A percentile compares a stretch with the other conserved stretches of the same genome.
Evolutionary conservation across 2,797 vertebrate genomes (phyloP).

Genomic region (Sebastes trivittatus): DNA sequence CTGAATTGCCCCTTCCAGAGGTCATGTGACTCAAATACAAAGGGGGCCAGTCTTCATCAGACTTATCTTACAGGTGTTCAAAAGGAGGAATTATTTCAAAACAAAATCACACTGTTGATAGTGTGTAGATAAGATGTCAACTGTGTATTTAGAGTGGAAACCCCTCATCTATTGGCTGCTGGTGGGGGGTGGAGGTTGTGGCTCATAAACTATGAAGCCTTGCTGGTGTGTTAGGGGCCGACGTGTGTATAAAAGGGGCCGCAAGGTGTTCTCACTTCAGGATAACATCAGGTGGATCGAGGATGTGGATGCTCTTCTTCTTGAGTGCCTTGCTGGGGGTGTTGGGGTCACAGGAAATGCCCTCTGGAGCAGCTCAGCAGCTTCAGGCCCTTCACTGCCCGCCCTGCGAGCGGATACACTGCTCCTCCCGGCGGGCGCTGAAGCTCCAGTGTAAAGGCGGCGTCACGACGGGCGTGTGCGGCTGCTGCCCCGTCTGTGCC

Average conservation of each 20-base stretch:
- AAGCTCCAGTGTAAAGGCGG: constrained; percentile 78
- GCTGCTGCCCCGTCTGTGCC: constrained; percentile 81
- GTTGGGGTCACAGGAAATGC: constrained; percentile 22
- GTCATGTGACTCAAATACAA: constrained; percentile 77
- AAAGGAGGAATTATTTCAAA: constrained; percentile 69
- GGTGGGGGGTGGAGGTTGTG: constrained; percentile 63
- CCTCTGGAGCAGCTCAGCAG: constrained; percentile 21
- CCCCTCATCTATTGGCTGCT: constrained; percentile 76
- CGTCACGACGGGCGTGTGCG: constrained; percentile 77
- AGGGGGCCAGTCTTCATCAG: constrained; percentile 71
- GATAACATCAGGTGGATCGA: not conserved
- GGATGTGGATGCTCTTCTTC: constrained; percentile 58
- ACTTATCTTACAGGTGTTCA: constrained; percentile 69
- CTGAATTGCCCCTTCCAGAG: constrained; percentile 67
- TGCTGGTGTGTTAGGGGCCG: not conserved
- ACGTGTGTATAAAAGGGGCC: constrained; percentile 61
- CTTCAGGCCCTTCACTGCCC: constrained; percentile 79
- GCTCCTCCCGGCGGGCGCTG: constrained; percentile 67
- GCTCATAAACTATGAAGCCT: constrained; percentile 54
- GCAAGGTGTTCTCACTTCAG: constrained; percentile 15
- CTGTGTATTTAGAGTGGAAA: constrained; percentile 46
- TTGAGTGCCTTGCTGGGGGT: constrained; percentile 29
- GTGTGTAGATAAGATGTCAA: constrained; percentile 80
- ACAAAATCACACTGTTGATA: constrained; percentile 71
- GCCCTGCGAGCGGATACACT: constrained; percentile 79